Conservation (phyloP, 2,113 vertebrate genomes). For the Corythaixoides concolor region DNA sequence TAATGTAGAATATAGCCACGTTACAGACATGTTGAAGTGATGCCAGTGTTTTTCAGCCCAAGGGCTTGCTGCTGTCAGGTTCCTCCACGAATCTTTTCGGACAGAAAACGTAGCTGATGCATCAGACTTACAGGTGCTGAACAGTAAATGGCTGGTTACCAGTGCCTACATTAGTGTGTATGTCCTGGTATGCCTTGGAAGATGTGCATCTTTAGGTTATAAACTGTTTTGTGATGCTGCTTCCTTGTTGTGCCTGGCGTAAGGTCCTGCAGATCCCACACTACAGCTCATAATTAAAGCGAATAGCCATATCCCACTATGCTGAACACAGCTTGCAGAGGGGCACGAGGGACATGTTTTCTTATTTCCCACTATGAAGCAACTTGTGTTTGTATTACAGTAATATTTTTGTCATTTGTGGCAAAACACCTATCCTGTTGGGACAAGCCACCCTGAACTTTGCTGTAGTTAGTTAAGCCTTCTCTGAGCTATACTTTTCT, state of each 20-base stretch:
- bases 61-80: not conserved
- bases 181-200: not conserved
- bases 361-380: not conserved
- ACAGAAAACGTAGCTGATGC: not conserved
- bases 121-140: not conserved
- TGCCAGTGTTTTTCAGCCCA: not conserved
- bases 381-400: not conserved
- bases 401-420: not conserved
- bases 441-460: not conserved
- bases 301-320: not conserved
- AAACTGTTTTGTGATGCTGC: not conserved
- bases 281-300: not conserved
- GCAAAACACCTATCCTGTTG: not conserved
- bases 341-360: rapidly evolving
- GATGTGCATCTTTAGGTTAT: rapidly evolving
- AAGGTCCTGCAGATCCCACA: not conserved
- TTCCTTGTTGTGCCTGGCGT: not conserved
- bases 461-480: not conserved
- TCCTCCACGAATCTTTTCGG: not conserved
- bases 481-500: not conserved
- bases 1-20: not conserved
- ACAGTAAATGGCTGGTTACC: not conserved
- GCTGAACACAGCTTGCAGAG: not conserved
- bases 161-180: rapidly evolving
- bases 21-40: rapidly evolving